Evolutionary conservation across 2,888 invertebrate genomes (phyloP).

Genomic region (Drosophila tripunctata): DNA sequence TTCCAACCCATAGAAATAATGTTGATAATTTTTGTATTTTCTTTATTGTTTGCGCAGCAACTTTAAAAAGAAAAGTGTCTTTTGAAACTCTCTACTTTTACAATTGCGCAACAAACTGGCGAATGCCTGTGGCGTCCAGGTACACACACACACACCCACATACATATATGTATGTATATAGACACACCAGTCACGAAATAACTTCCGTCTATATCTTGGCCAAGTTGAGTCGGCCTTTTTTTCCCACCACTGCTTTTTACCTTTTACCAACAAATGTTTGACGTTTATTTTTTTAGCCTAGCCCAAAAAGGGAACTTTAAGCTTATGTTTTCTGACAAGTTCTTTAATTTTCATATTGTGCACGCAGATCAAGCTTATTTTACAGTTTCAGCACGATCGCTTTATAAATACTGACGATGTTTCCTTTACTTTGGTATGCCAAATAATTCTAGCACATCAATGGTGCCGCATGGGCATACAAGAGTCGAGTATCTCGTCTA

Average conservation of each 20-base stretch:
- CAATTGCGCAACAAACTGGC: constrained; percentile 41
- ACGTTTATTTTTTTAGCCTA: constrained; percentile 29
- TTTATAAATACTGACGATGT: too few relatives aligned
- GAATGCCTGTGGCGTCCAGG: constrained; percentile 20
- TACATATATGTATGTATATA: too few relatives aligned
- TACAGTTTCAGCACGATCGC: too few relatives aligned
- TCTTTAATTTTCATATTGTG: too few relatives aligned
- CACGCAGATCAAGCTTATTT: too few relatives aligned
- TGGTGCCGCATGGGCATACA: too few relatives aligned
- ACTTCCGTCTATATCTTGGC: constrained; percentile 28
- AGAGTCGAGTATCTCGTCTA: too few relatives aligned
- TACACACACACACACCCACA: constrained; percentile 20
- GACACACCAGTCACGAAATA: background rate
- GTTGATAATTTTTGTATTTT: constrained; percentile 14
- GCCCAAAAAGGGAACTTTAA: too few relatives aligned
- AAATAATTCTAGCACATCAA: too few relatives aligned
- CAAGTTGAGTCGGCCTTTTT: constrained; percentile 5
- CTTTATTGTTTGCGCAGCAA: constrained; percentile 11
- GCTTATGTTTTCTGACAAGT: too few relatives aligned
- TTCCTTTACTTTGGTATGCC: too few relatives aligned
- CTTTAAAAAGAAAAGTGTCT: constrained; percentile 25
- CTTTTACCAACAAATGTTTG: constrained; percentile 2
- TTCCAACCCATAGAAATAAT: constrained; percentile 7
- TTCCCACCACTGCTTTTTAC: constrained; percentile 10
- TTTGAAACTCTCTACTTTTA: background rate